Percentiles rank a stretch among this genome's conserved stretches.
Conservation (phyloP, 2,797 vertebrate species). For the Hafferia zeledoni region DNA sequence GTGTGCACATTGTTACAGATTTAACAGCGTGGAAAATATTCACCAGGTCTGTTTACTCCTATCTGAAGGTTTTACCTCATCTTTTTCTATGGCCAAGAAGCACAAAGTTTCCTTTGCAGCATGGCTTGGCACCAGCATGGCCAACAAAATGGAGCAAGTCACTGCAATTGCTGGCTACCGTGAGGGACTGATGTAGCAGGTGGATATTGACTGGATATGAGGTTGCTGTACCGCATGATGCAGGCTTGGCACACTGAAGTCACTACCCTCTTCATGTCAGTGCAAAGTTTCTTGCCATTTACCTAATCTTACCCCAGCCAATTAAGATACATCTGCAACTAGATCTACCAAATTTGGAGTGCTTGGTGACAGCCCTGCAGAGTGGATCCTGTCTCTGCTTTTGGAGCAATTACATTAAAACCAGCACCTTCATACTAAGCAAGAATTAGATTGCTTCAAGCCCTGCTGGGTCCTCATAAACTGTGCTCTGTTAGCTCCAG, state of each 20-base stretch:
- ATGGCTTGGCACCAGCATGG: neutral
- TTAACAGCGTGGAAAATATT: neutral
- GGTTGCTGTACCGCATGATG: neutral
- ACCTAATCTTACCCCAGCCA: neutral
- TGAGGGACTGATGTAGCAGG: neutral
- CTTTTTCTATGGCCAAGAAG: neutral
- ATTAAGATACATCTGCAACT: neutral
- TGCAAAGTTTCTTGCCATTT: neutral
- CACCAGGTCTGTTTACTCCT: neutral
- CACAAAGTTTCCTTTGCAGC: neutral
- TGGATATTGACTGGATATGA: accelerated
- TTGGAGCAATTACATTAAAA: neutral
- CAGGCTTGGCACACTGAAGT: neutral
- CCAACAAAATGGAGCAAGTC: neutral
- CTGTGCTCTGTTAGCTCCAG: neutral
- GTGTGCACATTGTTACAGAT: neutral
- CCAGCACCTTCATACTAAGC: neutral
- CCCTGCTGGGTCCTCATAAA: neutral
- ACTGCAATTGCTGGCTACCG: accelerated
- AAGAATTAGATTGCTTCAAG: neutral
- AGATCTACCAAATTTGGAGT: neutral
- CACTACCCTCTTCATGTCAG: neutral
- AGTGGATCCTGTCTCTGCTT: neutral
- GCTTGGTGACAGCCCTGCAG: neutral
- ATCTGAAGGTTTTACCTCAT: neutral